These are phyloP conservation scores for Stegostoma tigrinum DNA, from an alignment of 2,113 vertebrate species.

Conservation along the genomic window DNA sequence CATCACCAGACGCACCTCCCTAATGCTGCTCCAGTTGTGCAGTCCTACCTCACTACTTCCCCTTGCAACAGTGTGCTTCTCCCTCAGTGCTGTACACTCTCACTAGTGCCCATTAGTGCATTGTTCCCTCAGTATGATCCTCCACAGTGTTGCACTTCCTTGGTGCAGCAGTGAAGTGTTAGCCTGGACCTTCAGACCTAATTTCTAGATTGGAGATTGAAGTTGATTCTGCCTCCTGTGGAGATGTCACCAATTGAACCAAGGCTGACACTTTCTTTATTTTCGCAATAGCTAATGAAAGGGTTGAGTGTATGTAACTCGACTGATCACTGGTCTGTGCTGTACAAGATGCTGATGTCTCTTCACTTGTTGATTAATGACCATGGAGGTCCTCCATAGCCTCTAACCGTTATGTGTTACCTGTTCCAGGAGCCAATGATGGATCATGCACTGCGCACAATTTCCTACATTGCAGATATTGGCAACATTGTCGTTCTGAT, in stretches of 20 bases:
- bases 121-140: not conserved
- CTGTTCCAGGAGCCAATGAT: constrained; percentile 85
- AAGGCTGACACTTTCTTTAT: not conserved
- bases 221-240: not conserved
- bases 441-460: constrained; percentile 93
- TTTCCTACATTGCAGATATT: constrained; percentile 95
- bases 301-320: not conserved
- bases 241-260: not conserved
- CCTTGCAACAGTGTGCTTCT: too few relatives aligned
- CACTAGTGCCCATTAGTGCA: not conserved
- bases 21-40: too few relatives aligned
- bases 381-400: not conserved
- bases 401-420: not conserved
- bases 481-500: constrained; percentile 96
- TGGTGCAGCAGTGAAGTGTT: not conserved
- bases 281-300: not conserved
- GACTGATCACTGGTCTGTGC: not conserved
- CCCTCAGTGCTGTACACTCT: not conserved
- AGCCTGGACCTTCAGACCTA: not conserved
- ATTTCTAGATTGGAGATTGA: not conserved
- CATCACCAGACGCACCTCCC: too few relatives aligned
- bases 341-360: not conserved
- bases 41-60: too few relatives aligned
- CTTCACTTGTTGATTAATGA: not conserved
- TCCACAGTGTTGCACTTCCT: not conserved